These are phyloP conservation scores for Brachymystax lenok DNA, from an alignment of 2,797 vertebrate genomes.

Conservation along the genomic window DNA sequence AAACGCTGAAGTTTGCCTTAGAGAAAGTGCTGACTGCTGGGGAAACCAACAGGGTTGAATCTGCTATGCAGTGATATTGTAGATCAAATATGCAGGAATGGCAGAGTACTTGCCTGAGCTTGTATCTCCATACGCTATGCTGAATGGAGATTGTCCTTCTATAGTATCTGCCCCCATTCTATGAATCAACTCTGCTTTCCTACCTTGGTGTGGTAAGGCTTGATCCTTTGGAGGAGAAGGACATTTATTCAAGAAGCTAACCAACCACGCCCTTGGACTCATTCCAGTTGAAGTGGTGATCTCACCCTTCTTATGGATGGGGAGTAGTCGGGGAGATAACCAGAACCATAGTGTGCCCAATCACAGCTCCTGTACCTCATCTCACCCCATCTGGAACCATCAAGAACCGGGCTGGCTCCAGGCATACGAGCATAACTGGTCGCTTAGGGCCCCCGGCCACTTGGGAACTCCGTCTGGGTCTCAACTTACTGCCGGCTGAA, in stretches of 20 bases:
- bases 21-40: conserved; percentile 57
- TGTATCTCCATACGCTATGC: conserved; percentile 31
- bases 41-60: conserved; percentile 42
- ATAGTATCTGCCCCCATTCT: background rate
- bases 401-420: no score
- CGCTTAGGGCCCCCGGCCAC: no score
- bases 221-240: background rate
- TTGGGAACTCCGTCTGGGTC: no score
- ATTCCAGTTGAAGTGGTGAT: background rate
- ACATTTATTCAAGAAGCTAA: background rate
- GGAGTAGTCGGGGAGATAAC: background rate
- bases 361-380: background rate
- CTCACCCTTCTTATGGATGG: background rate
- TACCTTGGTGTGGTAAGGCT: background rate
- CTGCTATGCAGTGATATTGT: conserved; percentile 37
- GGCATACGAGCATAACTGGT: no score
- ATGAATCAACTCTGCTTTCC: background rate
- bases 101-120: conserved; percentile 55
- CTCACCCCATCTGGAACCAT: background rate
- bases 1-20: conserved; percentile 31
- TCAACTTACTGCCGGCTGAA: no score
- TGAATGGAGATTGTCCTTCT: conserved; percentile 6
- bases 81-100: conserved; percentile 61
- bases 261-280: background rate
- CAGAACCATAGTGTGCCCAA: background rate